phyloP scores from a whole-genome alignment of 2,113 vertebrate genomes.

The Oenanthe oenanthe region DNA sequence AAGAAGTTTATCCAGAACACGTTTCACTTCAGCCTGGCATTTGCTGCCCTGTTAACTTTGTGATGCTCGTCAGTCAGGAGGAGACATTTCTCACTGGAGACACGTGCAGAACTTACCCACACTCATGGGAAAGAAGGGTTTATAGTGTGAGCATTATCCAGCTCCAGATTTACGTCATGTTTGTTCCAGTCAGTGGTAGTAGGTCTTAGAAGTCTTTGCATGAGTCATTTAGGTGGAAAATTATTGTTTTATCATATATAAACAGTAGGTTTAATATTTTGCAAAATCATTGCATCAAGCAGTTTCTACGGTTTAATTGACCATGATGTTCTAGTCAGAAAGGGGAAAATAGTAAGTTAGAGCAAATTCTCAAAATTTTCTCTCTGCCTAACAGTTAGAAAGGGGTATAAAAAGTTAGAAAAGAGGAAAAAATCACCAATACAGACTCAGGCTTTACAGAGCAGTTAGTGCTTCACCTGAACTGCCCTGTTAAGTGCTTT shows the following conservation, averaged over 20 bases:
- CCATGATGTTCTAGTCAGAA: neutral
- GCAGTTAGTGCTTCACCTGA: neutral
- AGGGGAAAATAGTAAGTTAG: neutral
- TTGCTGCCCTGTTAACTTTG: neutral
- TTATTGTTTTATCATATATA: neutral
- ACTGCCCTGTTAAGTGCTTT: neutral
- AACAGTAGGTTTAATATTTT: neutral
- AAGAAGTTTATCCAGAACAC: constrained; percentile 30
- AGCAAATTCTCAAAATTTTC: neutral
- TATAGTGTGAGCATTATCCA: neutral
- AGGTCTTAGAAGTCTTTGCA: constrained; percentile 3
- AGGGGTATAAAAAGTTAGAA: neutral
- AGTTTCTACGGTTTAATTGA: neutral
- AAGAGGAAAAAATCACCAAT: fast-evolving
- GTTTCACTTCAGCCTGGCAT: neutral
- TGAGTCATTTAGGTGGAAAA: constrained; percentile 12
- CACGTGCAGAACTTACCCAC: neutral
- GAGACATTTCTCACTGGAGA: neutral
- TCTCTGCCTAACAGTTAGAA: neutral
- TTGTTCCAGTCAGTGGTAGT: constrained; percentile 37
- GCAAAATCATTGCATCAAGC: neutral
- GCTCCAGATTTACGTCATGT: neutral
- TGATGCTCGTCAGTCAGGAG: neutral
- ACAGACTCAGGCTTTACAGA: neutral
- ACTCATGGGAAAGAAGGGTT: neutral